Evolutionary conservation across 2,113 vertebrate genomes (phyloP).

Genomic region (Paradoxurus hermaphroditus): DNA sequence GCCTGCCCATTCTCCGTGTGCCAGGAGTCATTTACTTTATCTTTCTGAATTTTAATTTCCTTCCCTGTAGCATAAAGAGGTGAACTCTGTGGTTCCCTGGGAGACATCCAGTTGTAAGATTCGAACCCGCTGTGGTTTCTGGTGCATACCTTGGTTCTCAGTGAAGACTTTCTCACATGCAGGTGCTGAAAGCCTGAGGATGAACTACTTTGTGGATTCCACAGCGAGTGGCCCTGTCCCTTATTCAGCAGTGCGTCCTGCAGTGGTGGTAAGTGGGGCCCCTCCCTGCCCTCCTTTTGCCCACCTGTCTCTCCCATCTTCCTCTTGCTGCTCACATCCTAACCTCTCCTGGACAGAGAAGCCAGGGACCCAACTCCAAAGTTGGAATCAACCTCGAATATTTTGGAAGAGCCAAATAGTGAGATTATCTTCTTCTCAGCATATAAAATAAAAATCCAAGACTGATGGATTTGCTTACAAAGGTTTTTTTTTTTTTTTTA

Average conservation of each 20-base stretch:
- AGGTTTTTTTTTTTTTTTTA: no score
- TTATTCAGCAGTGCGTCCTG: constrained; percentile 86
- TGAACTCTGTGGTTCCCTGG: not conserved
- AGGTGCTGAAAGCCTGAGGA: constrained; percentile 78
- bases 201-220: constrained; percentile 95
- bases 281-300: not conserved
- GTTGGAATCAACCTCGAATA: not conserved
- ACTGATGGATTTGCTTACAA: not conserved
- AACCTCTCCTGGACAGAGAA: not conserved
- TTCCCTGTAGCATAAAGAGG: not conserved
- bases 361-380: no score
- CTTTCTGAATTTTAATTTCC: not conserved
- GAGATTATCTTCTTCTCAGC: not conserved
- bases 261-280: constrained; percentile 86
- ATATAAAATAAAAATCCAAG: not conserved
- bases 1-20: not conserved
- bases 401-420: not conserved
- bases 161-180: constrained; percentile 4
- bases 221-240: constrained; percentile 82
- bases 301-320: not conserved
- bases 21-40: no score
- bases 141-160: not conserved
- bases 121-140: not conserved
- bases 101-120: not conserved
- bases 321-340: not conserved